A percentile compares a stretch with the other conserved stretches of the same genome.
phyloP scores from a whole-genome alignment of 2,113 vertebrate species.

The Fregetta grallaria region DNA sequence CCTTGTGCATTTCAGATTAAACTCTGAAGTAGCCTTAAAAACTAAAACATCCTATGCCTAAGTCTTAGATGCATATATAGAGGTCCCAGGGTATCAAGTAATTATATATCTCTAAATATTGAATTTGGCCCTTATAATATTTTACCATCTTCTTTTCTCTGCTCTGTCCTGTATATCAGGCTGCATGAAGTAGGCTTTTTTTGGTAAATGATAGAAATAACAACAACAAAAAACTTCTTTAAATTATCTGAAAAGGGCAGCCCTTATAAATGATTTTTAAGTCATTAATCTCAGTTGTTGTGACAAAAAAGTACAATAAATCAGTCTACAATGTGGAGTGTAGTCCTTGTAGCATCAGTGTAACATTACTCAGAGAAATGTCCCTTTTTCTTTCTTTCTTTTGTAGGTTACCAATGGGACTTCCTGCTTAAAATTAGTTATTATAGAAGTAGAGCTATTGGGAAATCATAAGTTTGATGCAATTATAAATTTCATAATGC shows the following conservation, averaged over 20 bases:
- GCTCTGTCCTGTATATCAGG: background rate
- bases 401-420: background rate
- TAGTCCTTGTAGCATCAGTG: background rate
- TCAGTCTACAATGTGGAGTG: background rate
- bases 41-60: background rate
- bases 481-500: slow-evolving; percentile 38
- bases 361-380: background rate
- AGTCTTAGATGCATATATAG: background rate
- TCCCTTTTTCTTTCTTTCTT: background rate
- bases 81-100: background rate
- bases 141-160: background rate
- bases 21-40: background rate
- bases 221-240: background rate
- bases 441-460: background rate
- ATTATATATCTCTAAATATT: background rate
- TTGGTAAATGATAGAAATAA: background rate
- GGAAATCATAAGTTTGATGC: slow-evolving; percentile 1
- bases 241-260: background rate
- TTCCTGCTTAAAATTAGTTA: background rate
- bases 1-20: background rate
- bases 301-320: background rate
- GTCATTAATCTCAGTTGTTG: background rate
- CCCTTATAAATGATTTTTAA: background rate
- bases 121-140: background rate
- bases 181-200: background rate